Conservation (phyloP, 2,888 invertebrate species). For the Microdon myrmicae region DNA sequence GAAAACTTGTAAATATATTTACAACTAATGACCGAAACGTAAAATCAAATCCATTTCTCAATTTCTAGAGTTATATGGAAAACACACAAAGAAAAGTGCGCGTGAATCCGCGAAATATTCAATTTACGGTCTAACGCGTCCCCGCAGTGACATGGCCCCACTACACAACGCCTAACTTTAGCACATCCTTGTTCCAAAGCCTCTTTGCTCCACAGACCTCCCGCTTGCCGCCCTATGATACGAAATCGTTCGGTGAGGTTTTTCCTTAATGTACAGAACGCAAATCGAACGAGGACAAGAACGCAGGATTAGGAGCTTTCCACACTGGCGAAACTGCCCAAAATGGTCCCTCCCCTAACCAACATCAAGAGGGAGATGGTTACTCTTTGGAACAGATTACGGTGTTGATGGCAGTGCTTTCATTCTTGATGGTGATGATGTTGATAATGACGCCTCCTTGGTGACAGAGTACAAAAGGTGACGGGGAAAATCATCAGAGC, state of each 20-base stretch:
- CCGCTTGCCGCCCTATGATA: too few species aligned
- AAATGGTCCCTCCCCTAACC: not conserved
- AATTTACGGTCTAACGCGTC: slow-evolving; percentile 24
- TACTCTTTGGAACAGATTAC: slow-evolving; percentile 49
- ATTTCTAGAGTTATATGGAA: too few species aligned
- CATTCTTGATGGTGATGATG: slow-evolving; percentile 32
- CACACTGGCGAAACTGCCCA: not conserved
- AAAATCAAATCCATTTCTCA: too few species aligned
- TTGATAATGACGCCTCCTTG: slow-evolving; percentile 46
- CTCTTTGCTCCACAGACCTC: too few species aligned
- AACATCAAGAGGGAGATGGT: slow-evolving; percentile 10
- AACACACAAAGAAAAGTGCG: slow-evolving; percentile 13
- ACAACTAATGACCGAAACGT: too few species aligned
- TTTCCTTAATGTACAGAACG: too few species aligned
- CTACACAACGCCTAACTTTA: too few species aligned
- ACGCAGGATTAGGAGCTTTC: slow-evolving; percentile 29
- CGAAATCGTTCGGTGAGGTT: too few species aligned
- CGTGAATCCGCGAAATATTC: slow-evolving; percentile 41
- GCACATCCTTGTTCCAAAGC: too few species aligned
- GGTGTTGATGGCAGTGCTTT: slow-evolving; percentile 28
- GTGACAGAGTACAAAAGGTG: slow-evolving; percentile 8
- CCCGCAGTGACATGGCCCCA: slow-evolving; percentile 7
- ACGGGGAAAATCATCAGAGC: slow-evolving; percentile 21
- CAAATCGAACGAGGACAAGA: slow-evolving; percentile 45
- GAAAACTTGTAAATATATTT: too few species aligned